Evolutionary conservation across 1,140 invertebrate genomes (phyloP), one percentile per base, ranked within the genome.

Genomic region (Drosophila baimaii): DNA sequence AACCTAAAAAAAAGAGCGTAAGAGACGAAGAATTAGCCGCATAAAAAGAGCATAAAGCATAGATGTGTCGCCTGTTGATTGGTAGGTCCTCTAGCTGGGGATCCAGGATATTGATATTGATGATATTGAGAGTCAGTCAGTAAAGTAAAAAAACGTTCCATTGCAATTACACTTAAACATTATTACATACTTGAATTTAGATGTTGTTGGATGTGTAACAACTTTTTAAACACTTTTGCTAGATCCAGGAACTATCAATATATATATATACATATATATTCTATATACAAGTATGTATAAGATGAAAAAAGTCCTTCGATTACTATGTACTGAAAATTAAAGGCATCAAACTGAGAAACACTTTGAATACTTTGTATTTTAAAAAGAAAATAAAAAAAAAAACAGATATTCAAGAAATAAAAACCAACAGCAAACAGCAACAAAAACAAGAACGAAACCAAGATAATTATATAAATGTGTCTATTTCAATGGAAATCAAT

Each of bases 351-450:
- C 56, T 71, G 72, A 82, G 71, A 37, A 78, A 83, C 49, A 52
- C 74, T 88, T 89, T 83, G 80, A 84, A 89, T 89, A 89, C 77
- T 89, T 89, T 86, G 83, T 86, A 86, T 86, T 88, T 88, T 74
- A 75, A 77, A 86, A 73, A 15, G 12, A 52, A 33, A 52, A 23
- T 9, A 23, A 47, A 23, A n/a, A 23, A 47, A 27, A 47, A 56
- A 59, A 58, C 58, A 74, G 33, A 73, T 73, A 81, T 66, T 70
- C 61, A 75, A 68, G 23, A 66, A 58, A 13, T 31, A 15, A 70
- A 64, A 70, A 58, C 41, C 19, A 81, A 64, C 77, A 70, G 64
- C 41, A 37, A 59, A 56, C 75, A 66, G 66, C 46, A 35, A 64
- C 49, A 55, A 47, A 65, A 56, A 47, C 23, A 65, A 52, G 68